Evolutionary conservation across 2,797 vertebrate genomes (phyloP).

Genomic region (Scleropages formosus): DNA sequence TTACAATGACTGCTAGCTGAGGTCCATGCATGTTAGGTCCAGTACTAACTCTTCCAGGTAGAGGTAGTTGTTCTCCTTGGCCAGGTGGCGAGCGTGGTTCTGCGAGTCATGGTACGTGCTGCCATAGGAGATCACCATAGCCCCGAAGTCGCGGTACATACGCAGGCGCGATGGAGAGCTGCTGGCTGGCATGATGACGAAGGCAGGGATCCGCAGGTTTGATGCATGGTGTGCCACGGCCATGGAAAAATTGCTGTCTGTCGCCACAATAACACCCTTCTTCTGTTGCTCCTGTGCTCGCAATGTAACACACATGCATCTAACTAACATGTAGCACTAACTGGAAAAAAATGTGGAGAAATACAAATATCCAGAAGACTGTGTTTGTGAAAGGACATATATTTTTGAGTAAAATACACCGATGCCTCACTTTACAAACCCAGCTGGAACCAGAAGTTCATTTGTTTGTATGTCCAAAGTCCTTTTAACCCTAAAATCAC

Average conservation of each 20-base stretch:
- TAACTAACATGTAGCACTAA: not conserved
- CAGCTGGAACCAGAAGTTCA: too few relatives aligned
- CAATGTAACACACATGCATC: not conserved
- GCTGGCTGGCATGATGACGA: constrained; percentile 77
- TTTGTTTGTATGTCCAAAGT: too few relatives aligned
- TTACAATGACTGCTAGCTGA: not conserved
- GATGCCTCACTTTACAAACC: too few relatives aligned
- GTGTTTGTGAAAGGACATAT: too few relatives aligned
- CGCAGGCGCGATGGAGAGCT: constrained; percentile 69
- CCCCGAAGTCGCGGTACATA: constrained; percentile 82
- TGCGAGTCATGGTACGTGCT: constrained; percentile 68
- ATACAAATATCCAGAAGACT: too few relatives aligned
- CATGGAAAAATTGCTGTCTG: constrained; percentile 85
- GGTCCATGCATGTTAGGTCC: not conserved
- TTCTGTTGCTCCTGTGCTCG: constrained; percentile 79
- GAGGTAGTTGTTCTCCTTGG: constrained; percentile 79
- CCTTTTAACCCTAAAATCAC: too few relatives aligned
- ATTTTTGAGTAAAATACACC: too few relatives aligned
- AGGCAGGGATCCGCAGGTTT: constrained; percentile 77
- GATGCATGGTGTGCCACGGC: constrained; percentile 82
- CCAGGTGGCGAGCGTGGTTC: constrained; percentile 76
- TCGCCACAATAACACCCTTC: constrained; percentile 85
- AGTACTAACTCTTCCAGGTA: constrained; percentile 84
- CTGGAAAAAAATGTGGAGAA: too few relatives aligned
- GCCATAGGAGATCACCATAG: constrained; percentile 85